Evolutionary conservation across 2,797 vertebrate species (phyloP).

Genomic region (Chromis chromis): DNA sequence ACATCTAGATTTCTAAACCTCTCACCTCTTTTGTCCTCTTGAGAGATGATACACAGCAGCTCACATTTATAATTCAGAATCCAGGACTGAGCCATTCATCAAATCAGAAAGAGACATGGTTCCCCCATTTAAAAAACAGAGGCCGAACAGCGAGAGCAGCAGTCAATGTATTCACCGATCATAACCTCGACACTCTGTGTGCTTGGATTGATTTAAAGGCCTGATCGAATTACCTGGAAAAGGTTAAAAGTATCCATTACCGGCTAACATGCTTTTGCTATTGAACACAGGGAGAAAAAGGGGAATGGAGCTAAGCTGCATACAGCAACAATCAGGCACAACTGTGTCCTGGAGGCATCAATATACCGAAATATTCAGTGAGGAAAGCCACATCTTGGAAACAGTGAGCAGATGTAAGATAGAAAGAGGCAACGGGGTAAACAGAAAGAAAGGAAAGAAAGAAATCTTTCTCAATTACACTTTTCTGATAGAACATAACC

Average conservation of each 20-base stretch:
- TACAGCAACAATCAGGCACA: conserved; percentile 62
- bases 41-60: conserved; percentile 49
- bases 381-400: conserved; percentile 51
- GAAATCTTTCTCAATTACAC: conserved; percentile 27
- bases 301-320: conserved; percentile 62
- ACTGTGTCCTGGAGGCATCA: conserved; percentile 71
- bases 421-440: conserved; percentile 34
- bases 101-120: conserved; percentile 62
- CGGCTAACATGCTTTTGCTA: conserved; percentile 76
- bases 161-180: conserved; percentile 64
- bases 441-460: conserved; percentile 14
- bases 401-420: conserved; percentile 25
- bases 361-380: conserved; percentile 60
- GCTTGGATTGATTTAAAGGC: conserved; percentile 81
- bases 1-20: conserved; percentile 50
- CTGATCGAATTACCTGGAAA: conserved; percentile 83
- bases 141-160: conserved; percentile 55
- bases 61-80: conserved; percentile 72
- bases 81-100: conserved; percentile 65
- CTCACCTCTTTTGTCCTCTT: conserved; percentile 46
- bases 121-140: conserved; percentile 58
- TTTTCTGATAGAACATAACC: conserved; percentile 24
- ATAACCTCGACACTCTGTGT: conserved; percentile 68
- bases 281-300: conserved; percentile 65
- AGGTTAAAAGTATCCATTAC: conserved; percentile 85